Base-by-base conservation (phyloP, 2,888 invertebrate species). In the Andrena camellia region DNA sequence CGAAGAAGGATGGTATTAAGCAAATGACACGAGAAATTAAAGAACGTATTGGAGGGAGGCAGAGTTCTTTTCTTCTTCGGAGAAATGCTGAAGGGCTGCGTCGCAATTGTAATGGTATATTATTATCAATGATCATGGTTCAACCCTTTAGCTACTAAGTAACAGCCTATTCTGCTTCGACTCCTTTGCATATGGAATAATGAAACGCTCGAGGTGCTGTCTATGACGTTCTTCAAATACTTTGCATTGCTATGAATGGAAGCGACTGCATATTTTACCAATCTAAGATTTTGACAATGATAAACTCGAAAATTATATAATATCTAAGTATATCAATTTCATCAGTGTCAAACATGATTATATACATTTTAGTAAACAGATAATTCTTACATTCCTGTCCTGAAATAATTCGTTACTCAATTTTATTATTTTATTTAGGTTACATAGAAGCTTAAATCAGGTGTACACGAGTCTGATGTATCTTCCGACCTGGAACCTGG, bases 81-180 rank as follows among this genome's bases (percentile, higher is more conserved):
- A 17, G 20, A 35, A 63, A 64, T 54, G 7, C 13, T 26, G n/a
- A 33, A 42, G 23, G 13, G 68, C 48, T 26, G 42, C 35, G 20
- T 23, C 7, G 17, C 23, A 6, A 7, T 13, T 33, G 23, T 62
- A 71, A 71, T 71, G 29, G n/a, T 67, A 33, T 67, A 29, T 31
- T 29, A 67, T 67, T 67, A 35, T 50, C 52, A 50, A 50, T 67
- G 50, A 35, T 52, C 67, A 50, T n/a, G 20, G 20, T 67, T 67
- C 31, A n/a, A 67, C 52, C 23, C 63, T 63, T 42, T 63, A 42
- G 23, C 63, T 42, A 42, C 35, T 6, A 42, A 42, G 42, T 63
- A 63, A 63, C 42, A 63, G 23, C 8, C 63, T 63, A 35, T 62
- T 60, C 33, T 17, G 35, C 42, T 17, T 26, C 63, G 7, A 62